Evolutionary conservation across 2,888 invertebrate genomes (phyloP).

Genomic region (Ceramica pisi): DNA sequence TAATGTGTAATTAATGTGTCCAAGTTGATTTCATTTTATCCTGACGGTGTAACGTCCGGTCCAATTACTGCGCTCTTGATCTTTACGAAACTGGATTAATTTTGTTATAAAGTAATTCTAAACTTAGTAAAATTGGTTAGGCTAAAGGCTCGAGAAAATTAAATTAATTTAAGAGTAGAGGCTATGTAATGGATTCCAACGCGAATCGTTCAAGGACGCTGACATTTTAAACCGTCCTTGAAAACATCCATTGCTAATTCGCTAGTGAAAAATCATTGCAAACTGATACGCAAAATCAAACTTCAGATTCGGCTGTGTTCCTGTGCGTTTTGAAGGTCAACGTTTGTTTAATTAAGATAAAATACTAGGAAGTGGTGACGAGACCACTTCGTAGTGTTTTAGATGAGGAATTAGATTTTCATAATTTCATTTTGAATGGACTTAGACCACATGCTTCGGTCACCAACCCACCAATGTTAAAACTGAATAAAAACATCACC

Average conservation of each 20-base stretch:
- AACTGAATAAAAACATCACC: not conserved
- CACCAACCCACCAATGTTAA: not conserved
- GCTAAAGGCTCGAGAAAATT: not conserved
- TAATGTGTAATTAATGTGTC: slow-evolving; percentile 55
- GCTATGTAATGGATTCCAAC: not conserved
- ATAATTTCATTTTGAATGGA: not conserved
- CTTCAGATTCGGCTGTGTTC: no score
- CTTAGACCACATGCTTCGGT: not conserved
- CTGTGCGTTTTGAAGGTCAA: no score
- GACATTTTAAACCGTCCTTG: not conserved
- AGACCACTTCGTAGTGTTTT: not conserved
- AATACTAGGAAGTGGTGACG: no score
- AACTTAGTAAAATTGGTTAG: not conserved
- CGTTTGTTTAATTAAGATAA: no score
- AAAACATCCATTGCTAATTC: not conserved
- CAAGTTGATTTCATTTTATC: slow-evolving; percentile 55
- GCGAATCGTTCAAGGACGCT: not conserved
- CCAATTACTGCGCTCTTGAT: slow-evolving; percentile 32
- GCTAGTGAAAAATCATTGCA: not conserved
- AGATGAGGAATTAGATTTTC: not conserved
- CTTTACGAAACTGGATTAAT: slow-evolving; percentile 46
- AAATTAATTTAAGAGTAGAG: no score
- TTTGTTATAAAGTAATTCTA: slow-evolving; percentile 10
- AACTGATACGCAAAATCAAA: not conserved
- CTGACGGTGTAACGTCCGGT: slow-evolving; percentile 46